Base-by-base conservation (phyloP, 2,113 vertebrate species). In the Irena cyanogastra region DNA sequence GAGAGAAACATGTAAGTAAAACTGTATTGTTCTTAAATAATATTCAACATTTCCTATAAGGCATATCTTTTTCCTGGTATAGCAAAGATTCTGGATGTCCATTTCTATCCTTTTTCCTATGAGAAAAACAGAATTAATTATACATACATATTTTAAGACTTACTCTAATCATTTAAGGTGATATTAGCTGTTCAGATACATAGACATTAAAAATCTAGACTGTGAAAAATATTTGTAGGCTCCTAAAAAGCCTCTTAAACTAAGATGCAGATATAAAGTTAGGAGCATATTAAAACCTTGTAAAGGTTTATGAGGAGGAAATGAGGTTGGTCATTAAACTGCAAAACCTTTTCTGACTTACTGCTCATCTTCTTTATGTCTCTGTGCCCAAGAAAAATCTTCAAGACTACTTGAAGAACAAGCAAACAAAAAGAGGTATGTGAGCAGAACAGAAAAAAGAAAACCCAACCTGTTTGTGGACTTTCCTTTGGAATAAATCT, bases 401-500 rank as follows among this genome's bases (percentile, higher is more conserved):
- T 47, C 37, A 75, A n/a, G 44, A 83, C 26, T 56, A 31, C 26
- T 60, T 63, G 44, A 71, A 82, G 75, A 69, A 13, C 2, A 74
- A 26, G 8, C 4, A 76, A 84, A 66, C 3, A 22, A 61, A 56
- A 61, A 50, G 3, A 39, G 27, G 24, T 6, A 22, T 19, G 10
- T 10, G 4, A 41, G 7, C 7, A 71, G 6, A 84, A 39, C 9
- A 45, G 10, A 15, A 5, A 65, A 57, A 70, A 37, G 57, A 17
- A 19, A 7, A 0, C 1, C 3, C 33, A 33, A 6, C 1, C 18
- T 41, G 3, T 37, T 57, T 16, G 8, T 45, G 5, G 11, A 26
- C 2, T 75, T 92, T 42, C 11, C 11, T 70, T 50, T 63, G 14
- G 24, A 66, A 79, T 49, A 6, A 76, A 71, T 17, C 16, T 72